Percentiles rank a stretch among this genome's conserved stretches.
Evolutionary conservation across 2,797 vertebrate genomes (phyloP).

Genomic region (Zenarchopterus dispar): DNA sequence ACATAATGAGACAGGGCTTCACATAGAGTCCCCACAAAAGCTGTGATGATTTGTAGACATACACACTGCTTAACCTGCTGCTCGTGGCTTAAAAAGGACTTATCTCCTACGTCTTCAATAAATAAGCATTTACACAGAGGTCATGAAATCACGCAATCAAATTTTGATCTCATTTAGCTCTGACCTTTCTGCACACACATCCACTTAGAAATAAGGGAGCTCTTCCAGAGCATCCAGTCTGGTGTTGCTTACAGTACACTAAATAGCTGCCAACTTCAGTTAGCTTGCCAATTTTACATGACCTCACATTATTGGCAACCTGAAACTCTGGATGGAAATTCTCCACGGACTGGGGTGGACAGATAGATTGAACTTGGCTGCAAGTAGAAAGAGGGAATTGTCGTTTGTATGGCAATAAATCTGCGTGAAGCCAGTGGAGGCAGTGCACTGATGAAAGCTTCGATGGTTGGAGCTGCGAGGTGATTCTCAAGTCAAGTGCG

Average conservation of each 20-base stretch:
- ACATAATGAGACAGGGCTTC: constrained; percentile 54
- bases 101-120: constrained; percentile 48
- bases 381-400: constrained; percentile 34
- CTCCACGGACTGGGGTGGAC: constrained; percentile 34
- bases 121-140: constrained; percentile 58
- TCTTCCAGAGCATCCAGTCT: constrained; percentile 50
- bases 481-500: constrained; percentile 46
- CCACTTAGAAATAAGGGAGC: constrained; percentile 41
- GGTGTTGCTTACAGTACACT: constrained; percentile 49
- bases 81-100: constrained; percentile 41
- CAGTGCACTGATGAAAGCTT: constrained; percentile 64
- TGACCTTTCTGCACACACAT: constrained; percentile 60
- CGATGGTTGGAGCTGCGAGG: constrained; percentile 64
- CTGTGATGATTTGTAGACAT: constrained; percentile 60
- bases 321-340: constrained; percentile 60
- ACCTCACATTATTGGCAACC: constrained; percentile 71
- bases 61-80: constrained; percentile 35
- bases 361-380: constrained; percentile 69
- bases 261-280: constrained; percentile 71
- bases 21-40: constrained; percentile 38
- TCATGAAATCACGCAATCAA: constrained; percentile 63
- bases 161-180: constrained; percentile 70
- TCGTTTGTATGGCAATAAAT: constrained; percentile 71
- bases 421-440: constrained; percentile 68
- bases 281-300: constrained; percentile 73